Conservation (phyloP, 1,140 invertebrate genomes). For the Hylaeus anthracinus region DNA sequence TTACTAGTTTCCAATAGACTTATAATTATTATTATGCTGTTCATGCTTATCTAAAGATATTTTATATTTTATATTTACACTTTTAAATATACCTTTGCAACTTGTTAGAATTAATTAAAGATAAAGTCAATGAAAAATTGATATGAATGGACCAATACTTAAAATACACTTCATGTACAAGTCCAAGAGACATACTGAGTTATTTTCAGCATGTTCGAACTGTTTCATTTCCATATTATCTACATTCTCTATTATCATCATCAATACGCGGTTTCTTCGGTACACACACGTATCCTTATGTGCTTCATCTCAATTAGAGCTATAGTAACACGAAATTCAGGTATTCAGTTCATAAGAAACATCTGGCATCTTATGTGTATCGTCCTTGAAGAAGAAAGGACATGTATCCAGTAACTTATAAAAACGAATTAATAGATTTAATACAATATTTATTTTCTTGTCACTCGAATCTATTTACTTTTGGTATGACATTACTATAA, state of each 20-base stretch:
- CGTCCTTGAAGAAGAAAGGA: too few relatives aligned
- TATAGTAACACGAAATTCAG: conserved; percentile 13
- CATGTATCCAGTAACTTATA: too few relatives aligned
- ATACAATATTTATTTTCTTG: background rate
- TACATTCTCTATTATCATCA: conserved; percentile 27
- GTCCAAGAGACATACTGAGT: conserved; percentile 12
- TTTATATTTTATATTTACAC: background rate
- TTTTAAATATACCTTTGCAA: background rate
- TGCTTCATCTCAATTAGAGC: conserved; percentile 20
- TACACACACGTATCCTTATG: background rate
- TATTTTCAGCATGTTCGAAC: conserved; percentile 25
- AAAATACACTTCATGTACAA: background rate
- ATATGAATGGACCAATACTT: background rate
- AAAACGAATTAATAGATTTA: background rate
- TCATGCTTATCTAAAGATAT: conserved; percentile 1
- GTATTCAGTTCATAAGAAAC: background rate
- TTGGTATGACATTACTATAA: background rate
- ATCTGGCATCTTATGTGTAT: background rate
- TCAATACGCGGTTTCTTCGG: conserved; percentile 2
- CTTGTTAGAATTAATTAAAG: background rate
- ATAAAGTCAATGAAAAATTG: background rate
- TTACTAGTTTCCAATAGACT: background rate
- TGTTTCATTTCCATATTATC: conserved; percentile 36
- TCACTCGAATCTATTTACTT: background rate
- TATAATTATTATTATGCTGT: background rate